These are phyloP conservation scores for Hyalella azteca DNA, from an alignment of 2,888 invertebrate genomes.

Conservation along the genomic window DNA sequence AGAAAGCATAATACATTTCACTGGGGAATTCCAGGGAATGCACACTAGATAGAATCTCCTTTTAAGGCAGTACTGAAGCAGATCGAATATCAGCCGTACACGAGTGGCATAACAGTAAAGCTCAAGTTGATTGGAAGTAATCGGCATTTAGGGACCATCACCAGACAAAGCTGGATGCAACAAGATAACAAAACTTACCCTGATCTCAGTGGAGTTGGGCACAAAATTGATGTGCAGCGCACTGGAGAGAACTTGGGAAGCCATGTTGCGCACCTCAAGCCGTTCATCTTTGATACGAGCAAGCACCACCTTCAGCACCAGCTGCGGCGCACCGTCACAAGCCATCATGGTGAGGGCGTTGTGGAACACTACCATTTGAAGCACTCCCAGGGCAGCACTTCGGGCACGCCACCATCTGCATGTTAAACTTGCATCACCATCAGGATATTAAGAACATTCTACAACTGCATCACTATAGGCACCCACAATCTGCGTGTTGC, in stretches of 20 bases:
- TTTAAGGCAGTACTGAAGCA: too few species aligned
- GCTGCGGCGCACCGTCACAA: slow-evolving; percentile 63
- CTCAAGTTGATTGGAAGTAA: too few species aligned
- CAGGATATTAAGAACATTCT: too few species aligned
- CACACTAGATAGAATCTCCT: too few species aligned
- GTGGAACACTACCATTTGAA: slow-evolving; percentile 67
- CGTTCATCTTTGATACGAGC: slow-evolving; percentile 73
- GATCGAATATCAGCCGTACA: too few species aligned
- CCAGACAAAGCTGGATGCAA: neutral
- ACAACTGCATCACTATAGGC: too few species aligned
- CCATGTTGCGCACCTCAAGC: slow-evolving; percentile 81
- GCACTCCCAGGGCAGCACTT: slow-evolving; percentile 64
- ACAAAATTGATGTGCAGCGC: slow-evolving; percentile 84
- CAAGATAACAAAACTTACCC: neutral
- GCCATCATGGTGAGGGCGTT: slow-evolving; percentile 66
- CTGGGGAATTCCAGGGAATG: too few species aligned
- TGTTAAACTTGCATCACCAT: too few species aligned
- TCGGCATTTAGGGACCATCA: too few species aligned
- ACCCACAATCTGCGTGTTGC: too few species aligned
- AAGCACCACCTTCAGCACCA: slow-evolving; percentile 68
- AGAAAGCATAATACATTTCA: too few species aligned
- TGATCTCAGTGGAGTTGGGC: neutral
- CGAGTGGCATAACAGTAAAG: too few species aligned
- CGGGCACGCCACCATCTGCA: slow-evolving; percentile 66
- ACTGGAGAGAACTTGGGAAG: slow-evolving; percentile 82